A percentile compares a stretch with the other conserved stretches of the same genome.
Evolutionary conservation across 2,888 invertebrate genomes (phyloP).

Genomic region (Bimastos eiseni): DNA sequence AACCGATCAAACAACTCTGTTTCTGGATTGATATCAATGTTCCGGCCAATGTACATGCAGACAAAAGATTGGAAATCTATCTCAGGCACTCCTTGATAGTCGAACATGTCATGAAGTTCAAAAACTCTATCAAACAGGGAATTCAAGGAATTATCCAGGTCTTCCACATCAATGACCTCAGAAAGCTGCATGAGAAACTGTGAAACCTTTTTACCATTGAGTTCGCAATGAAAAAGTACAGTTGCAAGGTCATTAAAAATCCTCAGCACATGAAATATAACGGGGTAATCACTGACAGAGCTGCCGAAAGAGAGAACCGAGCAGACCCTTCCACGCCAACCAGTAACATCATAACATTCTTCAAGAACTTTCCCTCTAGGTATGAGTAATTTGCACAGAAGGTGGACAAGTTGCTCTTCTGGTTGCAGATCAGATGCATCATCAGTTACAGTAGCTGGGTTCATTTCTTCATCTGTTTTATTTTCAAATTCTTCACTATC

Average conservation of each 20-base stretch:
- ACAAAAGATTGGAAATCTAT: background rate
- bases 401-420: background rate
- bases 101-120: background rate
- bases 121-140: background rate
- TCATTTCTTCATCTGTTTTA: too few species aligned
- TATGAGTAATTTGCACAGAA: background rate
- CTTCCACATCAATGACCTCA: background rate
- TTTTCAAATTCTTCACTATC: too few species aligned
- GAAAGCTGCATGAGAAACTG: background rate
- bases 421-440: background rate
- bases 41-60: conserved; percentile 7
- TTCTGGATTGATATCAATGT: background rate
- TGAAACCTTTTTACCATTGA: background rate
- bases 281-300: background rate
- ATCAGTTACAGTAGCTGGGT: background rate
- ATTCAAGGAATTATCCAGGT: background rate
- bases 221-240: conserved; percentile 15
- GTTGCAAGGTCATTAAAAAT: conserved; percentile 20
- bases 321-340: background rate
- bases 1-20: background rate
- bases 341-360: background rate
- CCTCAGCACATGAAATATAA: background rate
- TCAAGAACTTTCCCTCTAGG: background rate
- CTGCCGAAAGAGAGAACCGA: background rate
- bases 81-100: background rate